Conservation (phyloP, 2,888 invertebrate genomes). For the Nyleta sp. region DNA sequence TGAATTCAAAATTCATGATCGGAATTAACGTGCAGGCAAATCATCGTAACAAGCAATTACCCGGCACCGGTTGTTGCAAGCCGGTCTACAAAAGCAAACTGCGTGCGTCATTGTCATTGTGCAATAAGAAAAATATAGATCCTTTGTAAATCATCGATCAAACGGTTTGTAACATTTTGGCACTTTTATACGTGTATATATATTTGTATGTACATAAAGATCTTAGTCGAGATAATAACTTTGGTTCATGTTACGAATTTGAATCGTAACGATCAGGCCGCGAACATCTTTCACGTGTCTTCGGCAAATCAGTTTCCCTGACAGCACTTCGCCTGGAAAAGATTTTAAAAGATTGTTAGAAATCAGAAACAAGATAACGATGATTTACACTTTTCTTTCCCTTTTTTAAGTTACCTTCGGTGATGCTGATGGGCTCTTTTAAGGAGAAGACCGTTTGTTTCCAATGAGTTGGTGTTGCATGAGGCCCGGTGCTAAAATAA, state of each 20-base stretch:
- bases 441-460: slow-evolving; percentile 96
- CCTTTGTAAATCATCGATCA: slow-evolving; percentile 15
- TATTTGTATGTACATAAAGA: background rate
- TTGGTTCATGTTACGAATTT: slow-evolving; percentile 81
- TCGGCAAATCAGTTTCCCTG: slow-evolving; percentile 89
- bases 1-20: slow-evolving; percentile 9
- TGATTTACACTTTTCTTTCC: background rate
- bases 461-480: slow-evolving; percentile 93
- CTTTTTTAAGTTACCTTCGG: slow-evolving; percentile 83
- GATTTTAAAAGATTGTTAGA: slow-evolving; percentile 26
- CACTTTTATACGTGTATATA: slow-evolving; percentile 24
- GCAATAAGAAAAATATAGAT: slow-evolving; percentile 45
- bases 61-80: slow-evolving; percentile 7
- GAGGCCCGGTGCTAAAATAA: slow-evolving; percentile 91
- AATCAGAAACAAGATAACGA: background rate
- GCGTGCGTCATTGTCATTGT: slow-evolving; percentile 38
- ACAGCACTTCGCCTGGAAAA: slow-evolving; percentile 84
- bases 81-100: slow-evolving; percentile 13
- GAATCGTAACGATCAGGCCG: slow-evolving; percentile 88
- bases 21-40: slow-evolving; percentile 13
- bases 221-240: slow-evolving; percentile 78
- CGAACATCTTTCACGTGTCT: slow-evolving; percentile 90
- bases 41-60: slow-evolving; percentile 30
- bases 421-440: slow-evolving; percentile 88
- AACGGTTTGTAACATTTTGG: slow-evolving; percentile 24